phyloP scores from a whole-genome alignment of 2,888 invertebrate genomes.

The Oligia latruncula region DNA sequence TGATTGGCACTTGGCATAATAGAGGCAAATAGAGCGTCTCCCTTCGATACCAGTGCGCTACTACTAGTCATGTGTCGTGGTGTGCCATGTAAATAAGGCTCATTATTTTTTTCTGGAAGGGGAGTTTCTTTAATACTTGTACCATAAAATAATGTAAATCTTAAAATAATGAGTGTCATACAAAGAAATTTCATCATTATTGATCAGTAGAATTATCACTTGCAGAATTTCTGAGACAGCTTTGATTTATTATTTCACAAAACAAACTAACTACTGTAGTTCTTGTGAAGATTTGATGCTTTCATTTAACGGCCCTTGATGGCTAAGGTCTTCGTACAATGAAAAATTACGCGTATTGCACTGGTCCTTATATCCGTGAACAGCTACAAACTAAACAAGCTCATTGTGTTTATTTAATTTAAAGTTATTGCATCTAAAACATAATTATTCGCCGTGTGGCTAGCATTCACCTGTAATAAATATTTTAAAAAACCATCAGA shows the following conservation, averaged over 20 bases:
- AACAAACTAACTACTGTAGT: too few species aligned
- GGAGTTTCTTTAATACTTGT: not conserved
- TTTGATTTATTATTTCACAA: not conserved
- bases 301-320: not conserved
- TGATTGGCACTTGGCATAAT: conserved; percentile 80
- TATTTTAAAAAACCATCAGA: not conserved
- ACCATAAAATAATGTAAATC: not conserved
- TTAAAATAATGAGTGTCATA: conserved; percentile 1
- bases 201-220: not conserved
- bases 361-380: not conserved
- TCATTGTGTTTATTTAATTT: not conserved
- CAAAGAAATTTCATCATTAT: too few species aligned
- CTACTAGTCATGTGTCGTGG: conserved; percentile 21
- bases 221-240: not conserved
- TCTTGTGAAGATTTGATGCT: too few species aligned
- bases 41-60: conserved; percentile 29
- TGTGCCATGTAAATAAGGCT: conserved; percentile 25
- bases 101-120: not conserved
- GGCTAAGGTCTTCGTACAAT: not conserved
- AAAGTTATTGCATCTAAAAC: not conserved
- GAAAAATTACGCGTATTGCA: not conserved
- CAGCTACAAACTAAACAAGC: not conserved
- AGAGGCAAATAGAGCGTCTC: conserved; percentile 72
- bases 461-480: not conserved
- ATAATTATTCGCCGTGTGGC: not conserved